Evolutionary conservation across 2,797 vertebrate genomes (phyloP), one percentile per base, ranked within the genome.

Genomic region (Sebastes dallii): DNA sequence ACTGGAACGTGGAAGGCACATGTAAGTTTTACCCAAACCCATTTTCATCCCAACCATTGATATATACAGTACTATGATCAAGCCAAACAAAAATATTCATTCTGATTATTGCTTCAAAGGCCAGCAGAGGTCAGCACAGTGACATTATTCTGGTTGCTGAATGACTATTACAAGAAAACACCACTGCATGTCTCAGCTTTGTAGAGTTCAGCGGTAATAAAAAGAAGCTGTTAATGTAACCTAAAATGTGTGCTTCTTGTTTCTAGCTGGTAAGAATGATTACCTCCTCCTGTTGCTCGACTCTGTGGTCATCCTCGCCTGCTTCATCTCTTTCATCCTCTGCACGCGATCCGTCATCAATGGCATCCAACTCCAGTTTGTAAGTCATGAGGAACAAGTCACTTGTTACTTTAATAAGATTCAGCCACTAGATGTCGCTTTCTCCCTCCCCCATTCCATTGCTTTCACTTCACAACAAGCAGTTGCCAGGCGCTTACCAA

Each of bases 251-350:
- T 87, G 50, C 2, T 3, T 87, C 18, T 84, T 18, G 12, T 81
- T 74, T 81, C 25, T 32, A 98, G 97, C 96, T 88, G 96, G 96
- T 88, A 97, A 97, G 91, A 97, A 96, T 9, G 96, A 97, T 72
- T 96, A 97, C 85, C 96, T 96, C 80, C 96, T 97, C 82, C 90
- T 99, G 95, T 91, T 93, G 27, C 97, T 98, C 0, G 98, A 99
- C 68, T 96, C 93, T 16, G 88, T 97, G 86, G 96, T 99, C 79
- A 96, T 98, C 89, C 72, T 97, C 72, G 95, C 93, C 72, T 99
- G 98, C 84, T 72, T 97, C 86, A 30, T 93, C 42, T 99, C 98
- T 0, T 72, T 99, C 80, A 86, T 96, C 74, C 96, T 99, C 85
- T 99, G 98, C 71, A 84, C 85, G 1, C 94, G 98, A 66, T 99